Evolutionary conservation across 1,140 invertebrate species (phyloP), one percentile per base, ranked within the genome.

Genomic region (Campoletis sonorensis): DNA sequence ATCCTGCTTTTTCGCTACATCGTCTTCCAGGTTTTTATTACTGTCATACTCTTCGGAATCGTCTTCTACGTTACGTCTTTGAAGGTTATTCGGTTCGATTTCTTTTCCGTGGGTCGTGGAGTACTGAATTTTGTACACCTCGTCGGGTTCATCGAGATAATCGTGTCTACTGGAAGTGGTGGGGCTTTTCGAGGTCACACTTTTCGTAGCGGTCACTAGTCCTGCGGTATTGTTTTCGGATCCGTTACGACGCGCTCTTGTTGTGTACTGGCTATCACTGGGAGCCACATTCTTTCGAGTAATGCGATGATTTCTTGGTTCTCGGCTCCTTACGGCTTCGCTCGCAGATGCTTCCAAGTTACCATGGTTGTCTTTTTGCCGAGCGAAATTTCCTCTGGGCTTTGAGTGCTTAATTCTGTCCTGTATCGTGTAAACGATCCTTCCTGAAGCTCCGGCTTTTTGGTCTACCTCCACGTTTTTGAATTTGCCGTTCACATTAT

Each of bases 251-350:
- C 64, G 67, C 51, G 58, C 23, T n/a, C 54, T 21, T 33, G 75
- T 40, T 23, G 27, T 26, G 30, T 51, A 7, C 40, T 40, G 45
- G 49, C 67, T 15, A 71, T 75, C 30, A n/a, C 40, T 15, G 33
- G 79, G 37, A 81, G 79, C 27, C 76, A 71, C 70, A 75, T 82
- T 70, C 30, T 75, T 76, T n/a, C 64, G 49, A 68, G 58, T 26
- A 8, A 84, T 64, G 15, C 80, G 70, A 77, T 88, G 88, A 37
- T 90, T 90, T 23, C 81, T 82, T 0, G 88, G 88, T 37, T 91
- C 89, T 33, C 82, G 85, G 82, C 88, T 86, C 79, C 87, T 85
- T 1, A 7, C 21, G 30, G 88, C 82, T 4, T 64, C 79, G 0
- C 78, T 83, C 23, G 15, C 33, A 16, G 58, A 83, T 10, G 37